These are phyloP conservation scores for Microplitis deprimator DNA, from an alignment of 2,888 invertebrate species.

Conservation along the genomic window DNA sequence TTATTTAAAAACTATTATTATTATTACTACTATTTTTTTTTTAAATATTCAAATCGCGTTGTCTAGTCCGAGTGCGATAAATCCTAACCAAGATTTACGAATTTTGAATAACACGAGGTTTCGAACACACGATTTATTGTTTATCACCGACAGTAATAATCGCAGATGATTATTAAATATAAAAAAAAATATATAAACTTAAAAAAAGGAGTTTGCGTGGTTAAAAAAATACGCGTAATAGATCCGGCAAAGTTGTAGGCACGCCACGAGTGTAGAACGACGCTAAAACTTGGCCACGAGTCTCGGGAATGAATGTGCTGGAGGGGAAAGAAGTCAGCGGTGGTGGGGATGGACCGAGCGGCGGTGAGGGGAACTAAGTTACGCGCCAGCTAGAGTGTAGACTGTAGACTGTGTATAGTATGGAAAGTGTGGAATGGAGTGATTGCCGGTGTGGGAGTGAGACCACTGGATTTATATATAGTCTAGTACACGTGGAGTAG, in stretches of 20 bases:
- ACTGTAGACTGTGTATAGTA: too few relatives aligned
- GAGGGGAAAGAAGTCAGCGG: conserved; percentile 40
- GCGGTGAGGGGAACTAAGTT: conserved; percentile 44
- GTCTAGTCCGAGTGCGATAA: too few relatives aligned
- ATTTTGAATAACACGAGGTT: too few relatives aligned
- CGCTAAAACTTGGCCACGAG: conserved; percentile 68
- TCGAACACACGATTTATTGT: not conserved
- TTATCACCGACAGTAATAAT: not conserved
- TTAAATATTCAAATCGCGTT: too few relatives aligned
- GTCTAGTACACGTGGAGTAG: conserved; percentile 16
- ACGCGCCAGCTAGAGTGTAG: conserved; percentile 40
- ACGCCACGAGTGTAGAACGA: conserved; percentile 62
- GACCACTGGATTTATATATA: conserved; percentile 19
- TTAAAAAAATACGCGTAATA: conserved; percentile 60
- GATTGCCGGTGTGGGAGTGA: conserved; percentile 36
- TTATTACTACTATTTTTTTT: too few relatives aligned
- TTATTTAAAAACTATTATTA: not conserved
- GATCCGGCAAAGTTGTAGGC: conserved; percentile 64
- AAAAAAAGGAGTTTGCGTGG: not conserved
- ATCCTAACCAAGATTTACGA: too few relatives aligned
- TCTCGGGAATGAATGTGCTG: conserved; percentile 50
- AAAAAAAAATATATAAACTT: conserved; percentile 3
- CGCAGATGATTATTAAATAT: not conserved
- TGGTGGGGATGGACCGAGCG: conserved; percentile 40
- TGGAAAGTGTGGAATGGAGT: conserved; percentile 23